Conservation (phyloP, 1,140 invertebrate species). For the Temnothorax longispinosus region DNA sequence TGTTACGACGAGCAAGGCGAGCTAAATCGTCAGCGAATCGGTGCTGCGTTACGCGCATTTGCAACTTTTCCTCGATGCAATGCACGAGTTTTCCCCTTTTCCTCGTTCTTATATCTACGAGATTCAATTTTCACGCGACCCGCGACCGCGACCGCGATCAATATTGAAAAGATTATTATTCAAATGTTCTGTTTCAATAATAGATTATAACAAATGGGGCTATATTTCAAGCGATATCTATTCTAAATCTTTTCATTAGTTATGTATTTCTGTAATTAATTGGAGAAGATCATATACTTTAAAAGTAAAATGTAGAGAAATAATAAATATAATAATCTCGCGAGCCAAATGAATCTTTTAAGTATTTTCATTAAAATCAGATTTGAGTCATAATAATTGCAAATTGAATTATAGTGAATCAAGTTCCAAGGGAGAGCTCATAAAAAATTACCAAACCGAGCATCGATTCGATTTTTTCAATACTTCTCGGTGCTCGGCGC, state of each 20-base stretch:
- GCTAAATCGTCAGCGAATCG: constrained; percentile 26
- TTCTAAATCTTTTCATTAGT: neutral
- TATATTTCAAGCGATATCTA: neutral
- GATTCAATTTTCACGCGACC: neutral
- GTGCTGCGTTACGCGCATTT: neutral
- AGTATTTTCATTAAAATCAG: neutral
- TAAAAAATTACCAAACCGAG: neutral
- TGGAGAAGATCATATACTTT: neutral
- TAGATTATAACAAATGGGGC: neutral
- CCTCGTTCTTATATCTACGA: neutral
- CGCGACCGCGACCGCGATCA: neutral
- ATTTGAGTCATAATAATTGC: neutral
- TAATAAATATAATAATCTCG: neutral
- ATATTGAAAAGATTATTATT: neutral
- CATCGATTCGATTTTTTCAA: constrained; percentile 36
- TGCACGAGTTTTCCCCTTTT: neutral
- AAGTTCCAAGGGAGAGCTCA: neutral
- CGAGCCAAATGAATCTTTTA: neutral
- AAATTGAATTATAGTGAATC: neutral
- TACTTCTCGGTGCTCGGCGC: neutral
- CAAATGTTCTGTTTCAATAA: neutral
- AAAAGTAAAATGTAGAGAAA: no score
- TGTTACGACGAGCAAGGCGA: constrained; percentile 44
- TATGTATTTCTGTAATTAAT: neutral
- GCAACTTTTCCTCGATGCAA: constrained; percentile 12